Percentiles rank a stretch among this genome's conserved stretches.
These are phyloP conservation scores for Zele albiditarsus DNA, from an alignment of 2,888 invertebrate genomes.

Conservation along the genomic window DNA sequence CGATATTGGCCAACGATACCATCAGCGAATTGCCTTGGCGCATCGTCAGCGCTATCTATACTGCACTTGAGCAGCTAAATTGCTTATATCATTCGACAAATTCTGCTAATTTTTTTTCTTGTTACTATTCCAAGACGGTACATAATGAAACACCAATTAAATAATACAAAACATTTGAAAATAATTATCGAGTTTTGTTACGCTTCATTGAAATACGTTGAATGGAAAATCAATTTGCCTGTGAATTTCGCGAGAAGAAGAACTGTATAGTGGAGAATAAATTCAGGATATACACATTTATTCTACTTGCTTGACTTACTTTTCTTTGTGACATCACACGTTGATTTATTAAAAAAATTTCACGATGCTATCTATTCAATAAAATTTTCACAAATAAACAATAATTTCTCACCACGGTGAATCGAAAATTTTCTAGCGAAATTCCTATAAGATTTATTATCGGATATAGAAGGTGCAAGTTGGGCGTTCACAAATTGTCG, in stretches of 20 bases:
- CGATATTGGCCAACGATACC: slow-evolving; percentile 42
- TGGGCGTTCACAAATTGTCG: not conserved
- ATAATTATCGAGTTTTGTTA: no score
- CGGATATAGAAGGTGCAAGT: not conserved
- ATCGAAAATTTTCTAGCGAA: not conserved
- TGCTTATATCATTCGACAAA: not conserved
- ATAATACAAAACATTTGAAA: no score
- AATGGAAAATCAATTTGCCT: not conserved
- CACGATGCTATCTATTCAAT: not conserved
- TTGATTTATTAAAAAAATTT: slow-evolving; percentile 7
- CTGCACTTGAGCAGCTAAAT: slow-evolving; percentile 2
- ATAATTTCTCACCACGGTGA: not conserved
- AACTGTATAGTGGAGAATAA: not conserved
- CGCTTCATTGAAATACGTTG: no score
- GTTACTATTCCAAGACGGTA: no score
- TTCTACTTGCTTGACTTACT: not conserved
- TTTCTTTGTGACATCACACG: not conserved
- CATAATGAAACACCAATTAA: no score
- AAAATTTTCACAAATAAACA: not conserved
- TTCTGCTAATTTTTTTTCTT: not conserved
- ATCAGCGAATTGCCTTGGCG: slow-evolving; percentile 44
- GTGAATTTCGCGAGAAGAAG: not conserved
- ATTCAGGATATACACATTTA: not conserved
- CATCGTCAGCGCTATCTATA: slow-evolving; percentile 36
- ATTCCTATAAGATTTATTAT: not conserved